Evolutionary conservation across 2,888 invertebrate species (phyloP), one percentile per base, ranked within the genome.

Genomic region (Orchestes rusci): DNA sequence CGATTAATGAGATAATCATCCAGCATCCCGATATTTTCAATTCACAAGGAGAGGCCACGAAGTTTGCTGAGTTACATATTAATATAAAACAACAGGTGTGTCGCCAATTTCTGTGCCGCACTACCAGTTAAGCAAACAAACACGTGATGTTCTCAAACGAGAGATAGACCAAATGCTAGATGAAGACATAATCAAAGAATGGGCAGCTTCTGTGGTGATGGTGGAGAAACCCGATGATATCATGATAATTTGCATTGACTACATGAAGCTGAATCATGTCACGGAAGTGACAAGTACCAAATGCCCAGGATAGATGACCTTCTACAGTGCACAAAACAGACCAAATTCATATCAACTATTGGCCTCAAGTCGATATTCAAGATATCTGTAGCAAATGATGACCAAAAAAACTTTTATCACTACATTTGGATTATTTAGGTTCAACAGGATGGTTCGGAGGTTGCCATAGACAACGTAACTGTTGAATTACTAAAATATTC

Each of bases 161-260:
- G 10, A 23, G 10, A 23, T 23, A 23, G 23, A 10, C 23, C 23
- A 7, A 7, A 23, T 23, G 23, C 10, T 23, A 23, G 23, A 23
- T 5, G 7, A 23, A 23, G 23, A 30, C 30, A 30, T 30, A 5
- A 30, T 30, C 13, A 13, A 30, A 12, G 30, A 30, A 12, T 30
- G 30, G 7, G 12, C 7, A 5, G 12, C 10, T 17, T 63, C 66
- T 0, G n/a, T n/a, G n/a, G n/a, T n/a, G n/a, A 38, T 68, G 12
- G 62, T 64, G 1, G 46, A 43, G 16, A 69, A 65, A 49, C 57
- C 58, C 32, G 59, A 62, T 46, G 41, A 44, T 13, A n/a, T 5
- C 7, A 30, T 30, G 8, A 10, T 8, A 12, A 13, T 30, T 5
- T 30, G 30, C 13, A 13, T 30, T 12, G 30, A 30, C 13, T 30